Evolutionary conservation across 2,797 vertebrate genomes (phyloP).

Genomic region (Ambastaia sidthimunki): DNA sequence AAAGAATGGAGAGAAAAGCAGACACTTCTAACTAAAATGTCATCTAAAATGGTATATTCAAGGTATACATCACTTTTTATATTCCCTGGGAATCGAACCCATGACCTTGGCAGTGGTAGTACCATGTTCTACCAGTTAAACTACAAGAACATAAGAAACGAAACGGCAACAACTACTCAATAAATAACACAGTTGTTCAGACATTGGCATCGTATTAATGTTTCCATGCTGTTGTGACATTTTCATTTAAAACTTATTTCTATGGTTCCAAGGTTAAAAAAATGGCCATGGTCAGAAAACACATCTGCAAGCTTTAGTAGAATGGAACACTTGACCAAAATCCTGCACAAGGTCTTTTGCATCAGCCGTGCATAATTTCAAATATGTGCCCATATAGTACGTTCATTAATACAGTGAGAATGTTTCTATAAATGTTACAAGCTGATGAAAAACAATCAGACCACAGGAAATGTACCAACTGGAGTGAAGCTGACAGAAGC

Average conservation of each 20-base stretch:
- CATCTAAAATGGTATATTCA: background rate
- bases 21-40: background rate
- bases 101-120: background rate
- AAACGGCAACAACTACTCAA: background rate
- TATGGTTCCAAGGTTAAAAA: conserved; percentile 2
- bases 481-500: conserved; percentile 55
- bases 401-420: conserved; percentile 53
- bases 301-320: conserved; percentile 3
- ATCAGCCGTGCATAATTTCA: conserved; percentile 31
- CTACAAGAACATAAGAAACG: background rate
- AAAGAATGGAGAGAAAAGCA: conserved; percentile 25
- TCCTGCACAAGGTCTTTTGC: background rate
- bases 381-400: conserved; percentile 27
- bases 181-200: background rate
- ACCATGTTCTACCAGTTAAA: background rate
- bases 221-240: conserved; percentile 15
- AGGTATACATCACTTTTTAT: background rate
- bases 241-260: conserved; percentile 37
- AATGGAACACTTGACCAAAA: conserved; percentile 52
- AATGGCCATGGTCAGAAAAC: background rate
- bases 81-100: background rate
- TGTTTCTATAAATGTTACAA: conserved; percentile 59
- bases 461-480: conserved; percentile 54
- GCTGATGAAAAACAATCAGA: conserved; percentile 59
- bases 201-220: background rate